These are phyloP conservation scores for Empis livida DNA, from an alignment of 2,888 invertebrate genomes.

Conservation along the genomic window DNA sequence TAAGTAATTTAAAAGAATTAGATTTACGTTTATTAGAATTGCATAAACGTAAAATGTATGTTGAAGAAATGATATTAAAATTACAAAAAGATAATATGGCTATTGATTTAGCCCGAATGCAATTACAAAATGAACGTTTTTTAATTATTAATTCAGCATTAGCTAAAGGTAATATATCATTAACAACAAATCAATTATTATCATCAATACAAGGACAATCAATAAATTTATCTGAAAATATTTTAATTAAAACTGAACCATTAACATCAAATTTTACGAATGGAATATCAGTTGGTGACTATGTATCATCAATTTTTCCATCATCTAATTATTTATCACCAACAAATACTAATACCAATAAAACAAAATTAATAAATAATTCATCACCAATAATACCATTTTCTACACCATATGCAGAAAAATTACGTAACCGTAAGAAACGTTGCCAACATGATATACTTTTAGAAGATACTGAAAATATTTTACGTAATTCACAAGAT, in stretches of 20 bases:
- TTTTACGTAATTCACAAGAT: neutral
- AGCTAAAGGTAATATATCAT: slow-evolving; percentile 5
- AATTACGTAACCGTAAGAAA: slow-evolving; percentile 13
- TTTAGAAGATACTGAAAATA: slow-evolving; percentile 7
- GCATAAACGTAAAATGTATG: slow-evolving; percentile 27
- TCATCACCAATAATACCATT: slow-evolving; percentile 1
- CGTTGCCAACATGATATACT: slow-evolving; percentile 12
- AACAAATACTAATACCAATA: slow-evolving; percentile 1
- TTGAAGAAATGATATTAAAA: slow-evolving; percentile 33
- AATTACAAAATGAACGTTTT: slow-evolving; percentile 29
- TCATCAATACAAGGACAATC: no score
- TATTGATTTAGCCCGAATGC: slow-evolving; percentile 25
- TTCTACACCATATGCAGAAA: slow-evolving; percentile 9
- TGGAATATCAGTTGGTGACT: no score
- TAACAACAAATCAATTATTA: no score
- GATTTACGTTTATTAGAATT: slow-evolving; percentile 29
- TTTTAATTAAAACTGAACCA: no score
- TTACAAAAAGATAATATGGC: slow-evolving; percentile 31
- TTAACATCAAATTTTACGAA: no score
- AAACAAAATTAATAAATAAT: neutral
- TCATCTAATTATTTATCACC: slow-evolving; percentile 14
- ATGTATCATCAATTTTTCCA: slow-evolving; percentile 1
- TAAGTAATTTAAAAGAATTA: slow-evolving; percentile 25
- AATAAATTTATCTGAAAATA: no score
- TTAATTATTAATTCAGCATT: slow-evolving; percentile 24